phyloP scores from a whole-genome alignment of 1,140 invertebrate genomes.

The Anadara kagoshimensis region DNA sequence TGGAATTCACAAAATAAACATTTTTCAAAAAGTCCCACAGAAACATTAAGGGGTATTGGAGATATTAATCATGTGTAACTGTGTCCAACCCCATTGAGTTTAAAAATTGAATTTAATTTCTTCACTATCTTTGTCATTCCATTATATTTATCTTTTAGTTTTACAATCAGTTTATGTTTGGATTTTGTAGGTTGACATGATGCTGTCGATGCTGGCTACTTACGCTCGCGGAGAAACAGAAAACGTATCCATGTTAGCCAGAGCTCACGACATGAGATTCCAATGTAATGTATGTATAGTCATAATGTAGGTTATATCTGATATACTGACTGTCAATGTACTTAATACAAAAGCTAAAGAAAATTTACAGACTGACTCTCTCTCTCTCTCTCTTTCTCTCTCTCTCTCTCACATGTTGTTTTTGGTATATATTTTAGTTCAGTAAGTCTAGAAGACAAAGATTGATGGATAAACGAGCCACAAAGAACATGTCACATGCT shows the following conservation, averaged over 20 bases:
- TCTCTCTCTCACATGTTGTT: background rate
- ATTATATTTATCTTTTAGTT: too few relatives aligned
- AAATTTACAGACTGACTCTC: background rate
- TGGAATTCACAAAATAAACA: too few relatives aligned
- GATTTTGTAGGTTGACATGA: conserved; percentile 39
- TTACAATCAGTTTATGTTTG: background rate
- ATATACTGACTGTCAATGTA: too few relatives aligned
- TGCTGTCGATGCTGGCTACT: conserved; percentile 46
- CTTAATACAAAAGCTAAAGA: too few relatives aligned
- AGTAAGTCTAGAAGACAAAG: conserved; percentile 47
- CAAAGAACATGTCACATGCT: conserved; percentile 40
- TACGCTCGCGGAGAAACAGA: conserved; percentile 44
- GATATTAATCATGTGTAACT: too few relatives aligned
- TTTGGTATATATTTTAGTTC: conserved; percentile 36
- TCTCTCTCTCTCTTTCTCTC: background rate
- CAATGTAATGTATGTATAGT: conserved; percentile 40
- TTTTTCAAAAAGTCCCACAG: too few relatives aligned
- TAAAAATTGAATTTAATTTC: too few relatives aligned
- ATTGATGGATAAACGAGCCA: conserved; percentile 45
- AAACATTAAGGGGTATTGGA: too few relatives aligned
- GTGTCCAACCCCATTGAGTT: too few relatives aligned
- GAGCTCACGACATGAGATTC: conserved; percentile 54
- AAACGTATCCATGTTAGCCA: conserved; percentile 44
- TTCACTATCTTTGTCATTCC: too few relatives aligned
- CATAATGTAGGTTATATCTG: too few relatives aligned